phyloP scores from a whole-genome alignment of 2,113 vertebrate species.

The Notarius quadriscutis region DNA sequence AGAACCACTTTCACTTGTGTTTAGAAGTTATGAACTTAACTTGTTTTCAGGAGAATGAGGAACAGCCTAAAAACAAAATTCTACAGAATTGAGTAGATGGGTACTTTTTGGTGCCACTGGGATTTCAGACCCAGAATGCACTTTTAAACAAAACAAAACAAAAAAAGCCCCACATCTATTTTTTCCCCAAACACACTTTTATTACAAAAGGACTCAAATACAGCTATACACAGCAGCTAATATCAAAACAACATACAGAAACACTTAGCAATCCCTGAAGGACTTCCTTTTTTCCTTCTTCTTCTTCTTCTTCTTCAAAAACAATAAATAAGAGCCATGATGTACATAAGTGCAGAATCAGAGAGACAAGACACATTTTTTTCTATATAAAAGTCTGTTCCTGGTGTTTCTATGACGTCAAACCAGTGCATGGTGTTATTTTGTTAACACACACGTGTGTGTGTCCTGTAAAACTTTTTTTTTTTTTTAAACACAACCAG shows the following conservation, averaged over 20 bases:
- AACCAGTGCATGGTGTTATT: not conserved
- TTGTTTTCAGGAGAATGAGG: not conserved
- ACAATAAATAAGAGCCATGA: constrained; percentile 10
- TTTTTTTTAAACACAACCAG: not conserved
- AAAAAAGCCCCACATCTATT: rapidly evolving
- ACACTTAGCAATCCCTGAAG: not conserved
- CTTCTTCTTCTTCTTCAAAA: too few relatives aligned
- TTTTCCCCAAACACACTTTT: not conserved
- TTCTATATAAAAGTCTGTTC: not conserved
- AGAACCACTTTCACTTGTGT: not conserved
- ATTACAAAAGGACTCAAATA: not conserved
- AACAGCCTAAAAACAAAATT: not conserved
- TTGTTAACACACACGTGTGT: not conserved
- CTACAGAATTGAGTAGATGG: not conserved
- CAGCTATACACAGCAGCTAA: constrained; percentile 1
- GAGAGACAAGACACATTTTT: not conserved
- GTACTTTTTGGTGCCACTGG: not conserved
- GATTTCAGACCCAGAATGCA: not conserved
- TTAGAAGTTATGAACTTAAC: not conserved
- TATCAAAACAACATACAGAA: not conserved
- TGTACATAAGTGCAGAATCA: constrained; percentile 19
- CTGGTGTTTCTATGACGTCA: not conserved
- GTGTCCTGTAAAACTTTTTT: not conserved
- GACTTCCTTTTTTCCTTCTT: not conserved
- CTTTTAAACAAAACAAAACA: not conserved